phyloP scores from a whole-genome alignment of 2,797 vertebrate species.

The Pempheris klunzingeri region DNA sequence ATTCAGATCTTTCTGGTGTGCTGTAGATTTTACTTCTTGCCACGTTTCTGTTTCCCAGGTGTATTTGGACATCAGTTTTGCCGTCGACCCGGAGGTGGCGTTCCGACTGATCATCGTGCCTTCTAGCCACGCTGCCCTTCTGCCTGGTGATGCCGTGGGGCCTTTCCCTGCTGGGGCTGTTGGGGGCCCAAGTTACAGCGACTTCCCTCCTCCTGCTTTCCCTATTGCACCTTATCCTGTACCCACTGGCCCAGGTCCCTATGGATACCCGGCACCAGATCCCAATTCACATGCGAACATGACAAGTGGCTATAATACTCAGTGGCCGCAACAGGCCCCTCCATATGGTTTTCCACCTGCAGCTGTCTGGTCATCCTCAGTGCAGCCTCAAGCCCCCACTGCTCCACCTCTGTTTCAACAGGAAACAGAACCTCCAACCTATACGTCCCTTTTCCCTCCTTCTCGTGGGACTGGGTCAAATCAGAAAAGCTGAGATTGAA shows the following conservation, averaged over 20 bases:
- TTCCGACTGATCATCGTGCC: conserved; percentile 65
- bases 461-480: neutral
- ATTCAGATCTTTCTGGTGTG: neutral
- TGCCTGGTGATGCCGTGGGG: neutral
- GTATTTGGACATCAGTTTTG: conserved; percentile 73
- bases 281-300: conserved; percentile 11
- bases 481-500: too few relatives aligned
- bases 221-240: conserved; percentile 14
- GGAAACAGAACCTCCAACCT: conserved; percentile 37
- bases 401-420: conserved; percentile 40
- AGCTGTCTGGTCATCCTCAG: neutral
- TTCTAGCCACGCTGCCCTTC: neutral
- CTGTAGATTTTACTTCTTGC: neutral
- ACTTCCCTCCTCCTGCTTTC: conserved; percentile 43
- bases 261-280: conserved; percentile 22
- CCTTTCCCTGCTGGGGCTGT: conserved; percentile 5
- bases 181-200: conserved; percentile 45
- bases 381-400: conserved; percentile 7
- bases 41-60: conserved; percentile 49
- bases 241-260: conserved; percentile 10
- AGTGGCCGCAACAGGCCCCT: conserved; percentile 15
- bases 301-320: conserved; percentile 14
- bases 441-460: conserved; percentile 27
- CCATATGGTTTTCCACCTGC: neutral
- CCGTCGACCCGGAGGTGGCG: conserved; percentile 55